phyloP scores from a whole-genome alignment of 2,888 invertebrate species.

The Tinea semifulvella region DNA sequence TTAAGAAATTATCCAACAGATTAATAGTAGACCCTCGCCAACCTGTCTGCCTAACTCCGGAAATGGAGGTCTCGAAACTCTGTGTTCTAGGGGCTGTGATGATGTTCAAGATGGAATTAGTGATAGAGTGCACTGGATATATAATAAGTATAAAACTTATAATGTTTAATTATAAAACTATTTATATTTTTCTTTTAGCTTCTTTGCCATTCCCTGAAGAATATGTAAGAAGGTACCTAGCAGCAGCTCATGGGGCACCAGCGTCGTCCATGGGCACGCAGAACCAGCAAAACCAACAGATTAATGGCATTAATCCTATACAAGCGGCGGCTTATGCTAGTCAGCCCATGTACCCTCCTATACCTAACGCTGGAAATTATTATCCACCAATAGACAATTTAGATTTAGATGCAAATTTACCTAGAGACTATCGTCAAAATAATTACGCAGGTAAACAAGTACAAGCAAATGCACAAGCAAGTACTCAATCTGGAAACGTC shows the following conservation, averaged over 20 bases:
- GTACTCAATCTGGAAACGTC: not conserved
- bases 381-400: not conserved
- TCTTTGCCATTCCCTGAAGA: slow-evolving; percentile 18
- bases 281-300: slow-evolving; percentile 1
- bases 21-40: no score
- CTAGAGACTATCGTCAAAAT: not conserved
- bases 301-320: not conserved
- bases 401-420: not conserved
- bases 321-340: not conserved
- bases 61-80: no score
- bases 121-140: no score
- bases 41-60: no score
- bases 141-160: not conserved
- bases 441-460: not conserved
- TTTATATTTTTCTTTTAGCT: slow-evolving; percentile 12
- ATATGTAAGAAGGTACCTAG: slow-evolving; percentile 10
- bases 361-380: slow-evolving; percentile 5
- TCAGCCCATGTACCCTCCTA: not conserved
- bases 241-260: slow-evolving; percentile 8
- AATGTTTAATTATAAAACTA: not conserved
- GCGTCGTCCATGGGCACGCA: not conserved
- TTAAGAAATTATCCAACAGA: no score
- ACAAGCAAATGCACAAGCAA: not conserved
- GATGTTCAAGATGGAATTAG: no score
- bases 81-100: no score